These are phyloP conservation scores for Lycorma delicatula DNA, from an alignment of 1,140 invertebrate species.

Conservation along the genomic window DNA sequence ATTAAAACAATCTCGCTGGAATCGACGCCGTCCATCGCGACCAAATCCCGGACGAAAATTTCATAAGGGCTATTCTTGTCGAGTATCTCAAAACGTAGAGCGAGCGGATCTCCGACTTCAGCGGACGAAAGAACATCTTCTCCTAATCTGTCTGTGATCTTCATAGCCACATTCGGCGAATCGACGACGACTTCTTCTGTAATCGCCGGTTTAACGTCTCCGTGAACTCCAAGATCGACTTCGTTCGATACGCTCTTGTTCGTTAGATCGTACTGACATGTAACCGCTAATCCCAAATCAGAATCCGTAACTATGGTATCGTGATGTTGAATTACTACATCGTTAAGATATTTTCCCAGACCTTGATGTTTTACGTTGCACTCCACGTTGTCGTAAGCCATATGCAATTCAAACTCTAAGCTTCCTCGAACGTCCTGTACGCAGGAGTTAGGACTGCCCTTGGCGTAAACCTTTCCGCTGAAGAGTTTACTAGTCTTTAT, in stretches of 20 bases:
- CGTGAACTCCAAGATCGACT: slow-evolving; percentile 79
- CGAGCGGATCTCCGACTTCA: slow-evolving; percentile 82
- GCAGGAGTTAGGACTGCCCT: slow-evolving; percentile 85
- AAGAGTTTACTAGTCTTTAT: slow-evolving; percentile 88
- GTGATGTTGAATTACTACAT: slow-evolving; percentile 89
- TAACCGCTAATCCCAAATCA: slow-evolving; percentile 82
- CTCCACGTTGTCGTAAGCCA: slow-evolving; percentile 86
- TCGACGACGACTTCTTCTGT: slow-evolving; percentile 79
- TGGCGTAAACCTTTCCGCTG: slow-evolving; percentile 90
- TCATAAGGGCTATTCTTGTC: slow-evolving; percentile 88
- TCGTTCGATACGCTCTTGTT: slow-evolving; percentile 91
- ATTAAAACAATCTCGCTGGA: slow-evolving; percentile 86
- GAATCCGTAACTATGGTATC: slow-evolving; percentile 91
- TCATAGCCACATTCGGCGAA: slow-evolving; percentile 89
- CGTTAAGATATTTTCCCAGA: slow-evolving; percentile 74
- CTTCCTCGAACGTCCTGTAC: slow-evolving; percentile 75
- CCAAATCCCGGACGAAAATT: slow-evolving; percentile 87
- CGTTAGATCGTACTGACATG: slow-evolving; percentile 87
- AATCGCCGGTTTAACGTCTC: slow-evolving; percentile 66
- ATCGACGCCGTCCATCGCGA: slow-evolving; percentile 89
- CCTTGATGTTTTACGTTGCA: slow-evolving; percentile 82
- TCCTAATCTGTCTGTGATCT: slow-evolving; percentile 76
- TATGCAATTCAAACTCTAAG: slow-evolving; percentile 76
- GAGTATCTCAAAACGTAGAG: slow-evolving; percentile 83
- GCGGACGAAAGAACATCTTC: slow-evolving; percentile 70